phyloP scores from a whole-genome alignment of 2,797 vertebrate genomes.

The Sebastes itinus region DNA sequence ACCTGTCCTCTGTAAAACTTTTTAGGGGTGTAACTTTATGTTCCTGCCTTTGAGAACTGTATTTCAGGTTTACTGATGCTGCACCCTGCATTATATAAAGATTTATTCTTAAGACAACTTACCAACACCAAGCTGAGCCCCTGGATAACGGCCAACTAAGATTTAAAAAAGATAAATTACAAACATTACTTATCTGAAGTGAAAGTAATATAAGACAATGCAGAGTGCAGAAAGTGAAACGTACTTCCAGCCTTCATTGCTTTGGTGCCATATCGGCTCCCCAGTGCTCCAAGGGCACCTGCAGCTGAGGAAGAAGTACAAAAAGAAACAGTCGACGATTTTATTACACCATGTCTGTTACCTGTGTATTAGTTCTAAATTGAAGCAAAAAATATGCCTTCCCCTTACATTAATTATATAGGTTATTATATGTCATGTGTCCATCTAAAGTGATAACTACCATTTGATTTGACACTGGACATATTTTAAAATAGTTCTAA shows the following conservation, averaged over 20 bases:
- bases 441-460: not conserved
- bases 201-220: not conserved
- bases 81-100: not conserved
- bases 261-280: slow-evolving; percentile 67
- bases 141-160: slow-evolving; percentile 73
- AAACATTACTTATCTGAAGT: not conserved
- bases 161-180: not conserved
- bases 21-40: not conserved
- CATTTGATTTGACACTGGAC: not conserved
- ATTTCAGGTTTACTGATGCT: not conserved
- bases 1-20: not conserved
- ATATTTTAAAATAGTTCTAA: not conserved
- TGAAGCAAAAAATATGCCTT: not conserved
- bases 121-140: slow-evolving; percentile 68
- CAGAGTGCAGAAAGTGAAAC: not conserved
- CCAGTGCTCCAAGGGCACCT: slow-evolving; percentile 67
- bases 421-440: not conserved
- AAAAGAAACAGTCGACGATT: not conserved
- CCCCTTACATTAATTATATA: not conserved
- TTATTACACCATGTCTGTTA: not conserved
- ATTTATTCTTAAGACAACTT: slow-evolving; percentile 13
- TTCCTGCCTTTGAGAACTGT: not conserved
- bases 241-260: slow-evolving; percentile 74
- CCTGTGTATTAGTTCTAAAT: not conserved
- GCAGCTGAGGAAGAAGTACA: slow-evolving; percentile 14